Base-by-base conservation (phyloP, 2,888 invertebrate genomes). In the Ganaspis brasiliensis region DNA sequence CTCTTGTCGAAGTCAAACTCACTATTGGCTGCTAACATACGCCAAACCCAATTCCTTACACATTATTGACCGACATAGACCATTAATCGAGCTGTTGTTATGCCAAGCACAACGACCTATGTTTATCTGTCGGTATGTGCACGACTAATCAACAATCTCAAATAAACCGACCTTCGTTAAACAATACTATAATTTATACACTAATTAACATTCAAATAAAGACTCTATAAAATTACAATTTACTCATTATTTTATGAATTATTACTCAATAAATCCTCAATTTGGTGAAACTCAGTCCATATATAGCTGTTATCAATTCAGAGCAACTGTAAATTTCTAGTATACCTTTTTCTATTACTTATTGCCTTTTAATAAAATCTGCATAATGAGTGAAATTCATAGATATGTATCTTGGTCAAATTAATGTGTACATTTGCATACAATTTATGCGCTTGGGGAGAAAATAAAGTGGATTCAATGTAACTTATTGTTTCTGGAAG, bases 61-160 rank as follows among this genome's bases (percentile, higher is more conserved):
- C 35, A 40, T 37, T 63, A 63, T 63, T 63, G 37, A 63, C 63
- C 40, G 19, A 63, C 37, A 56, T 56, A 24, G 56, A 5, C 40
- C 63, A 40, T 63, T 63, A 63, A 63, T 40, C 63, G 40, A 63
- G 37, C 21, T 63, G 37, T 14, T 16, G 63, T 63, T 63, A 63
- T 63, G 37, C 63, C 40, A 63, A 37, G 40, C 40, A 63, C 40
- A 35, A 21, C 37, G 19, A 21, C 37, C 37, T 21, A 21, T 63
- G 63, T 63, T 63, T 63, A 63, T 63, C 14, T 56, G 21, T 63
- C 21, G 63, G 21, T 19, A 40, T 63, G 24, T 37, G 63, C 63
- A 16, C 1, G 19, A 19, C 35, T 35, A 61, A 61, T 37, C 61
- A 61, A 19, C 52, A 52, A 16, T 2, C 37, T 35, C 37, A 40